phyloP scores from a whole-genome alignment of 2,113 vertebrate species.

The Proteles cristata region DNA sequence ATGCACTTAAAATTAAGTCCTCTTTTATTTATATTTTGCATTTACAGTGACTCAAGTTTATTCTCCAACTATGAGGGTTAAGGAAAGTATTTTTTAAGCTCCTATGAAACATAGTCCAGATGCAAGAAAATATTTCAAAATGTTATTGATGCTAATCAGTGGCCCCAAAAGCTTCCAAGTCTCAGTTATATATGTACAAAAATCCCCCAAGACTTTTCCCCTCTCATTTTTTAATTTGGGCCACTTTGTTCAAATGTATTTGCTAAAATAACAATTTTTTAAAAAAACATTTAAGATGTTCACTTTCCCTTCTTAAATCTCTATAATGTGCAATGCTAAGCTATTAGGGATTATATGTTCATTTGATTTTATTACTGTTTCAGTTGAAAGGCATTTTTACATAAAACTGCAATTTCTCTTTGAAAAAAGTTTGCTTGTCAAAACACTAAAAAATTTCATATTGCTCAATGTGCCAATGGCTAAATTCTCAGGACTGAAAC shows the following conservation, averaged over 20 bases:
- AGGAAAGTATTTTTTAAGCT: neutral
- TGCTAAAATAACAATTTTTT: neutral
- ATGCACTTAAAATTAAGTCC: neutral
- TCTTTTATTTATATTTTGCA: neutral
- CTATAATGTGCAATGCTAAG: neutral
- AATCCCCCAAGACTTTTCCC: neutral
- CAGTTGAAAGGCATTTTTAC: neutral
- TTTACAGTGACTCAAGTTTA: conserved; percentile 10
- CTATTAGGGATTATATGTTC: neutral
- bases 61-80: neutral
- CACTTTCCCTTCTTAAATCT: neutral
- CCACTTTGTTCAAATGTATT: neutral
- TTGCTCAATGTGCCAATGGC: neutral
- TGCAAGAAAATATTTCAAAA: neutral
- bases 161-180: neutral
- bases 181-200: neutral
- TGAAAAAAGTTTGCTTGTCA: neutral
- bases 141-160: neutral
- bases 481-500: neutral
- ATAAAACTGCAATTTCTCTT: neutral
- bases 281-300: neutral
- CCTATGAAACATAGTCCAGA: neutral
- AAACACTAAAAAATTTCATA: neutral
- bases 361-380: neutral
- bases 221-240: neutral